These are phyloP conservation scores for Ctenopoma multispine DNA, from an alignment of 2,797 vertebrate genomes.

Conservation along the genomic window DNA sequence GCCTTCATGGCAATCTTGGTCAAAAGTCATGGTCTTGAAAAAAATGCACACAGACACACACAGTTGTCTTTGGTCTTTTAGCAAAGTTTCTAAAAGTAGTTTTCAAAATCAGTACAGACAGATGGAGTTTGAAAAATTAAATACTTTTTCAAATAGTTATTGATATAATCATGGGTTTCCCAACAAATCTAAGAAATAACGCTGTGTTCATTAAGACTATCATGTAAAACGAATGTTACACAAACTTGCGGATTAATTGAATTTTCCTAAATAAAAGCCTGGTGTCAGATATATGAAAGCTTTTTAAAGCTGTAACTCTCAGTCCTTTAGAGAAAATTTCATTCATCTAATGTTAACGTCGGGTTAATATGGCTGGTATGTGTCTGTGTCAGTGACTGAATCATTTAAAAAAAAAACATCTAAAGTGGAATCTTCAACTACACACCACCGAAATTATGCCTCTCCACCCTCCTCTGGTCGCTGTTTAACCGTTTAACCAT, in stretches of 20 bases:
- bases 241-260: background rate
- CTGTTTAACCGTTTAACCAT: slow-evolving; percentile 46
- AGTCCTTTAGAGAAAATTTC: background rate
- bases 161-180: too few species aligned
- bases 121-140: background rate
- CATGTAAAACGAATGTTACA: background rate
- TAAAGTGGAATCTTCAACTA: slow-evolving; percentile 40
- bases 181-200: background rate
- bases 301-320: background rate
- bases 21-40: too few species aligned
- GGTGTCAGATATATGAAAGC: background rate
- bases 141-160: background rate
- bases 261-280: slow-evolving; percentile 3
- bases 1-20: background rate
- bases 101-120: background rate
- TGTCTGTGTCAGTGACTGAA: too few species aligned
- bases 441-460: slow-evolving; percentile 32
- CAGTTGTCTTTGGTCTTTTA: too few species aligned
- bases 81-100: too few species aligned
- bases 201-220: background rate
- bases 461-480: slow-evolving; percentile 55
- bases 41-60: too few species aligned
- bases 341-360: background rate
- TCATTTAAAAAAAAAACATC: slow-evolving; percentile 2
- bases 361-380: background rate